Conservation (phyloP, 2,113 vertebrate species). For the Suricata suricatta region DNA sequence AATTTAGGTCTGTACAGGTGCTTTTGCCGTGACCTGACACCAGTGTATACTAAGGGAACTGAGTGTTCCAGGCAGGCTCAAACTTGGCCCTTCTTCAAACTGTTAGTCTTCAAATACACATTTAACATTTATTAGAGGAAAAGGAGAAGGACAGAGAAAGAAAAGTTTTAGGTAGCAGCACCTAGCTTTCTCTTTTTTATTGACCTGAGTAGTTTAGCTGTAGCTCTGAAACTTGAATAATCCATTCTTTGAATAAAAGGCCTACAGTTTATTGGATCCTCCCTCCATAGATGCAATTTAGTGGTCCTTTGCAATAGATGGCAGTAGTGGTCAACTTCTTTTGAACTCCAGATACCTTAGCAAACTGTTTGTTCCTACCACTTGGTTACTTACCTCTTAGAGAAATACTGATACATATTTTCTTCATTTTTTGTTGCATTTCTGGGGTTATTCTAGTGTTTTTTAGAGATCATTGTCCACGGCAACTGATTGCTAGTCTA, state of each 20-base stretch:
- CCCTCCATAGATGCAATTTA: neutral
- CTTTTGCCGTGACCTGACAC: neutral
- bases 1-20: neutral
- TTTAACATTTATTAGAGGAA: neutral
- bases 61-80: neutral
- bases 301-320: neutral
- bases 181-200: neutral
- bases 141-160: neutral
- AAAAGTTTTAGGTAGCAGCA: neutral
- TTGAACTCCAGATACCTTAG: neutral
- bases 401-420: constrained; percentile 1
- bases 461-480: neutral
- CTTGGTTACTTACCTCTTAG: neutral
- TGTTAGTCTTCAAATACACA: neutral
- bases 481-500: neutral
- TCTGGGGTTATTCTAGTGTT: neutral
- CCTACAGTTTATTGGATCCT: neutral
- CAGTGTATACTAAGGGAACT: neutral
- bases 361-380: neutral
- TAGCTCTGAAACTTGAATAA: neutral
- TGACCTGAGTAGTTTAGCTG: neutral
- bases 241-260: neutral
- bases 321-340: neutral
- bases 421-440: neutral
- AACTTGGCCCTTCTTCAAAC: neutral